Conservation (phyloP, 2,888 invertebrate species). For the Stictocephala bisonia region DNA sequence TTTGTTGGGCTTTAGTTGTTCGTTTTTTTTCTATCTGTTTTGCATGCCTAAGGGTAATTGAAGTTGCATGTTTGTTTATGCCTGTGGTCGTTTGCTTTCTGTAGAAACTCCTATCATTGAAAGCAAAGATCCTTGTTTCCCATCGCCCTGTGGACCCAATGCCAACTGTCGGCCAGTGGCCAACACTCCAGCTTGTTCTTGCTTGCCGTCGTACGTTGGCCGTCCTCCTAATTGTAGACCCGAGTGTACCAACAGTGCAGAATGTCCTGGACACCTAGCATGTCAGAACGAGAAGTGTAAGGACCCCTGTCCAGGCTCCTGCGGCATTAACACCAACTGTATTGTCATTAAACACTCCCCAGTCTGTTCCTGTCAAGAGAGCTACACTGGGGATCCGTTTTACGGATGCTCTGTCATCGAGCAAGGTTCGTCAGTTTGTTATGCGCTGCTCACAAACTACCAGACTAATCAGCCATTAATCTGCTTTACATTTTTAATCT, state of each 20-base stretch:
- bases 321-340: conserved; percentile 75
- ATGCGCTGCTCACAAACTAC: no score
- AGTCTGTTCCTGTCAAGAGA: conserved; percentile 68
- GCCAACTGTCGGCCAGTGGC: conserved; percentile 68
- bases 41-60: neutral
- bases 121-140: conserved; percentile 78
- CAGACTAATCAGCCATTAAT: no score
- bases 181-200: conserved; percentile 68
- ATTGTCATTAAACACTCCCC: conserved; percentile 69
- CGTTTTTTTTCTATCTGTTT: neutral
- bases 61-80: conserved; percentile 4
- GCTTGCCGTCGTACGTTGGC: conserved; percentile 71
- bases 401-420: conserved; percentile 67
- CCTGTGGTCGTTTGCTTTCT: conserved; percentile 29
- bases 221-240: conserved; percentile 73
- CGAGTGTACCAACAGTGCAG: conserved; percentile 71
- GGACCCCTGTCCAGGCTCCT: conserved; percentile 75
- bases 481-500: no score
- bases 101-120: conserved; percentile 53
- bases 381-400: conserved; percentile 73
- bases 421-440: conserved; percentile 58
- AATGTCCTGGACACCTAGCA: conserved; percentile 68
- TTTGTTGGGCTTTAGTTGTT: neutral
- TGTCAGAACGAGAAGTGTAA: conserved; percentile 68
- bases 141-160: conserved; percentile 74